These are phyloP conservation scores for Thripadectes ignobilis DNA, from an alignment of 2,797 vertebrate species.

Conservation along the genomic window DNA sequence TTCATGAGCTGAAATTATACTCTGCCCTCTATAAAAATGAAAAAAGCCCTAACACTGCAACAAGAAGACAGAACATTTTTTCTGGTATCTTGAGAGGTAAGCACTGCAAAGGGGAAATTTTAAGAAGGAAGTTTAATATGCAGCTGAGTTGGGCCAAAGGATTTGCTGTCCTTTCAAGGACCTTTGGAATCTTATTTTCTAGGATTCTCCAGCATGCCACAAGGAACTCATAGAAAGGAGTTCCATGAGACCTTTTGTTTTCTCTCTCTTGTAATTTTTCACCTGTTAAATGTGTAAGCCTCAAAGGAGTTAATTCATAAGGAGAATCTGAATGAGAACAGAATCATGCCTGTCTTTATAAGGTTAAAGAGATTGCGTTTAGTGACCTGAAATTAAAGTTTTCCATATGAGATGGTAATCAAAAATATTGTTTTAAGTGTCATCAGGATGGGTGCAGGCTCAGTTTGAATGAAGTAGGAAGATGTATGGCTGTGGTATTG, in stretches of 20 bases:
- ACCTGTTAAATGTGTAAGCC: neutral
- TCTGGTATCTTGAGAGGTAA: neutral
- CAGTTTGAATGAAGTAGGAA: neutral
- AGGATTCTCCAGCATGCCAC: neutral
- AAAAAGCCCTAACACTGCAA: neutral
- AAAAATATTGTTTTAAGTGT: neutral
- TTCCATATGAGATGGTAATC: neutral
- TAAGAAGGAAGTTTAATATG: neutral
- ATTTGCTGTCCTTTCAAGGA: neutral
- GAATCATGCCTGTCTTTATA: neutral
- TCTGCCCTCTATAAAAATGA: neutral
- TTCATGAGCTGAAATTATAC: neutral
- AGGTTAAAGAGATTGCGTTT: neutral
- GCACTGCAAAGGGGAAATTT: neutral
- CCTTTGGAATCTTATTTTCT: neutral
- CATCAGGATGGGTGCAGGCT: neutral
- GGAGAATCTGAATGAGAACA: neutral
- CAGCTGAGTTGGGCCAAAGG: neutral
- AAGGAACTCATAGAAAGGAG: neutral
- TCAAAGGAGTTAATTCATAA: neutral
- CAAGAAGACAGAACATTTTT: neutral
- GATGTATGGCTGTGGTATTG: neutral
- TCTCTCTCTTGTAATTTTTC: neutral
- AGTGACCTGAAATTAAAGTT: conserved; percentile 6
- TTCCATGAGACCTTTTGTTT: neutral